A percentile compares a stretch with the other conserved stretches of the same genome.
Conservation (phyloP, 2,888 invertebrate species). For the Eupithecia insigniata region DNA sequence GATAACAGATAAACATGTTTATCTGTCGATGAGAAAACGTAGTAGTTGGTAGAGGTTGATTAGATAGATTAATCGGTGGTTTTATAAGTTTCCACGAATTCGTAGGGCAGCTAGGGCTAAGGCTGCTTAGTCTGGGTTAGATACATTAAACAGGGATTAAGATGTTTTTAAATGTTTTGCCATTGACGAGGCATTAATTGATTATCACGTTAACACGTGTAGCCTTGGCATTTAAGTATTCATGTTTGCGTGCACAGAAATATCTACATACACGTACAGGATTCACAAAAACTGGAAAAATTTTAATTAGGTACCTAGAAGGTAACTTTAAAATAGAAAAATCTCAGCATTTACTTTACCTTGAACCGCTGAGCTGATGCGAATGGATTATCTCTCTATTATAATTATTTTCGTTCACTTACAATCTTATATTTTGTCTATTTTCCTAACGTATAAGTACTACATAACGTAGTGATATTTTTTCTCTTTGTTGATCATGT, state of each 20-base stretch:
- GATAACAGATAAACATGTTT: too few relatives aligned
- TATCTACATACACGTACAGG: background rate
- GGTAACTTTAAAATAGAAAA: background rate
- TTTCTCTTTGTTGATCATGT: too few relatives aligned
- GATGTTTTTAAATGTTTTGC: background rate
- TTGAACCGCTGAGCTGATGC: background rate
- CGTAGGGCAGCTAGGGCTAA: background rate
- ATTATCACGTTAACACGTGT: conserved; percentile 12
- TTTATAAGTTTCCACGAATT: background rate
- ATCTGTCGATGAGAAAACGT: background rate
- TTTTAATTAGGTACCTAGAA: background rate
- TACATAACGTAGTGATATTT: too few relatives aligned
- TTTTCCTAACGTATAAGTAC: background rate
- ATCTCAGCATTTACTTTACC: background rate
- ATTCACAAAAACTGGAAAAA: conserved; percentile 16
- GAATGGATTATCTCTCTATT: background rate
- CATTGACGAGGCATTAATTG: conserved; percentile 14
- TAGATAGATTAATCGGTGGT: too few relatives aligned
- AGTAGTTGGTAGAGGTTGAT: background rate
- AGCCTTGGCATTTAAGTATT: conserved; percentile 22
- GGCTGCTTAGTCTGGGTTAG: background rate
- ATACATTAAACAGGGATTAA: background rate
- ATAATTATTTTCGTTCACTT: too few relatives aligned
- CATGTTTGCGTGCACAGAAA: background rate
- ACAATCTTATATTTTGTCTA: too few relatives aligned